Evolutionary conservation across 2,797 vertebrate species (phyloP).

Genomic region (Mus minutoides): DNA sequence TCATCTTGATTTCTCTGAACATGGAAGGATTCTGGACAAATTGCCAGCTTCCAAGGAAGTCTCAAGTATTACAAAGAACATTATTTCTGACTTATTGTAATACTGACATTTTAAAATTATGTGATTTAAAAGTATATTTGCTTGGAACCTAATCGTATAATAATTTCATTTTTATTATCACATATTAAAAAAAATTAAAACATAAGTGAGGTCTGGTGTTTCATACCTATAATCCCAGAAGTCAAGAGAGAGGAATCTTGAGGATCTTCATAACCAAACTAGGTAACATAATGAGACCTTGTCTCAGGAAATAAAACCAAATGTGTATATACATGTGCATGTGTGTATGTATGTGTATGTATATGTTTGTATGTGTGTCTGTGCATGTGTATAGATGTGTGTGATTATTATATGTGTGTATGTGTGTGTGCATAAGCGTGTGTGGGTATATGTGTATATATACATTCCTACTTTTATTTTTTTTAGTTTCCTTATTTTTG

Average conservation of each 20-base stretch:
- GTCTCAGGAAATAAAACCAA: neutral
- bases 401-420: too few relatives aligned
- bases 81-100: slow-evolving; percentile 27
- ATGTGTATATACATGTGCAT: too few relatives aligned
- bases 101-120: slow-evolving; percentile 43
- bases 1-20: neutral
- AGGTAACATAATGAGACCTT: neutral
- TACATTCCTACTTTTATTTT: neutral
- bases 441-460: neutral
- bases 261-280: neutral
- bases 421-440: neutral
- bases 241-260: neutral
- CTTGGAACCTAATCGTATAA: slow-evolving; percentile 16
- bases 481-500: neutral
- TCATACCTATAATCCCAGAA: neutral
- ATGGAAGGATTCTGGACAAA: slow-evolving; percentile 44
- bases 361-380: neutral
- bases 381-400: neutral
- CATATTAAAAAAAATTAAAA: slow-evolving; percentile 12
- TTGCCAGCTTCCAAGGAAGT: neutral
- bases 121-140: neutral
- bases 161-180: neutral
- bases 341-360: neutral
- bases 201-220: neutral
- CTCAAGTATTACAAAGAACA: slow-evolving; percentile 26